A percentile compares a stretch with the other conserved stretches of the same genome.
These are phyloP conservation scores for Myotis yumanensis DNA, from an alignment of 2,113 vertebrate genomes.

Conservation along the genomic window DNA sequence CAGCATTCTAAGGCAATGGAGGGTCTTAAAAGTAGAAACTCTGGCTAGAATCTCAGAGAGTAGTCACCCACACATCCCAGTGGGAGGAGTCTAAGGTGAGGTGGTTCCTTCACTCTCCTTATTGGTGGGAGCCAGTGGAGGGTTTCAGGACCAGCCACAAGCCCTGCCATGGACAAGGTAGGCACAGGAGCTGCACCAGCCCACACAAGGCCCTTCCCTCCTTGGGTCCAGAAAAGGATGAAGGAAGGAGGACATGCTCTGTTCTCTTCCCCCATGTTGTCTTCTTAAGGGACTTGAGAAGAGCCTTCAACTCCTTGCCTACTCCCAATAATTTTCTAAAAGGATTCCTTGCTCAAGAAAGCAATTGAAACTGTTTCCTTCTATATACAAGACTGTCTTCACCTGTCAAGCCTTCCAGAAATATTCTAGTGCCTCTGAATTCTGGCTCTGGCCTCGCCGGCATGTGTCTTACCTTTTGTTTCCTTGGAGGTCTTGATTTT, in stretches of 20 bases:
- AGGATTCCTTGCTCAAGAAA: not conserved
- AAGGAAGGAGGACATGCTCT: rapidly evolving
- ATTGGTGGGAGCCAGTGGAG: too few species aligned
- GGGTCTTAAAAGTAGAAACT: not conserved
- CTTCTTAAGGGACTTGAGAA: not conserved
- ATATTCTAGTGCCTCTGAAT: not conserved
- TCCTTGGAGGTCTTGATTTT: not conserved
- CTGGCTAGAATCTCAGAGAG: not conserved
- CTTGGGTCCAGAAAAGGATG: not conserved
- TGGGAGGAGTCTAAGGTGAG: rapidly evolving
- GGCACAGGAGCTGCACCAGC: rapidly evolving
- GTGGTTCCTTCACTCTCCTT: not conserved
- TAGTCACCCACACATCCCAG: not conserved
- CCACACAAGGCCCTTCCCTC: not conserved
- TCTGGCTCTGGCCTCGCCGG: not conserved
- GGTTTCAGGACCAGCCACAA: rapidly evolving
- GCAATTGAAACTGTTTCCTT: not conserved
- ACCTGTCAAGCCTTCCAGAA: not conserved
- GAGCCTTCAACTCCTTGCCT: not conserved
- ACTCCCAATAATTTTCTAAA: not conserved
- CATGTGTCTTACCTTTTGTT: not conserved
- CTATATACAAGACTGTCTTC: not conserved
- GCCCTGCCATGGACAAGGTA: rapidly evolving
- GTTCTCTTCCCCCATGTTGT: not conserved
- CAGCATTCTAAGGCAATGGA: not conserved